A percentile compares a stretch with the other conserved stretches of the same genome.
These are phyloP conservation scores for Listrodromus nycthemerus DNA, from an alignment of 2,888 invertebrate genomes.

Conservation along the genomic window DNA sequence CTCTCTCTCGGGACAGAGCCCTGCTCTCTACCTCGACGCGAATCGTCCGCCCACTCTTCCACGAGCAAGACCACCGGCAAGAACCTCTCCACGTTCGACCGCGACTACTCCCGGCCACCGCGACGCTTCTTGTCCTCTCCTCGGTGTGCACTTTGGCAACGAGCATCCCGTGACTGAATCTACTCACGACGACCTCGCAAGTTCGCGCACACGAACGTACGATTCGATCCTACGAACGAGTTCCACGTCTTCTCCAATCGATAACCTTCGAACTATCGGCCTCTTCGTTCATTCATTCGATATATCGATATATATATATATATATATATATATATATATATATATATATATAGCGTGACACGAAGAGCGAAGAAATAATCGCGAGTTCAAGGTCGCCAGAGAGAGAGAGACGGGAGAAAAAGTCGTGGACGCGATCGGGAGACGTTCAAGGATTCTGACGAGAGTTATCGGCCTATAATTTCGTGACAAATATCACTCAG, in stretches of 20 bases:
- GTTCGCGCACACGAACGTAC: slow-evolving; percentile 19
- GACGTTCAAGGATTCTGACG: background rate
- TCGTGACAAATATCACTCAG: slow-evolving; percentile 31
- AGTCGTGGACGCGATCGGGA: slow-evolving; percentile 46
- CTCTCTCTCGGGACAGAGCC: slow-evolving; percentile 7
- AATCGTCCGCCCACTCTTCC: slow-evolving; percentile 66
- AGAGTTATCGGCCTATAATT: background rate
- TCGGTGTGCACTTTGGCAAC: slow-evolving; percentile 34
- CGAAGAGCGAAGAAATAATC: slow-evolving; percentile 7
- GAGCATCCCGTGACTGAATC: slow-evolving; percentile 18
- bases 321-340: no score
- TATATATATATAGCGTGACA: slow-evolving; percentile 9
- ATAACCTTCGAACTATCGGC: background rate
- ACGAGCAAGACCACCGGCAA: slow-evolving; percentile 58
- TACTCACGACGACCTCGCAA: slow-evolving; percentile 17
- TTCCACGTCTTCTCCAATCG: slow-evolving; percentile 5
- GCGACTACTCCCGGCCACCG: slow-evolving; percentile 18
- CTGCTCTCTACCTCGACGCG: slow-evolving; percentile 47
- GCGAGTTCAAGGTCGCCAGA: slow-evolving; percentile 53
- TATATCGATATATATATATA: background rate
- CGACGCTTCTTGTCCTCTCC: slow-evolving; percentile 3
- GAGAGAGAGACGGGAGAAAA: slow-evolving; percentile 35
- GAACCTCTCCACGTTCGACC: slow-evolving; percentile 21
- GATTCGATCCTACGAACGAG: background rate
- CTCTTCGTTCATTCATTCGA: slow-evolving; percentile 25